Evolutionary conservation across 2,113 vertebrate genomes (phyloP), one percentile per base, ranked within the genome.

Genomic region (Trichomycterus rosablanca): DNA sequence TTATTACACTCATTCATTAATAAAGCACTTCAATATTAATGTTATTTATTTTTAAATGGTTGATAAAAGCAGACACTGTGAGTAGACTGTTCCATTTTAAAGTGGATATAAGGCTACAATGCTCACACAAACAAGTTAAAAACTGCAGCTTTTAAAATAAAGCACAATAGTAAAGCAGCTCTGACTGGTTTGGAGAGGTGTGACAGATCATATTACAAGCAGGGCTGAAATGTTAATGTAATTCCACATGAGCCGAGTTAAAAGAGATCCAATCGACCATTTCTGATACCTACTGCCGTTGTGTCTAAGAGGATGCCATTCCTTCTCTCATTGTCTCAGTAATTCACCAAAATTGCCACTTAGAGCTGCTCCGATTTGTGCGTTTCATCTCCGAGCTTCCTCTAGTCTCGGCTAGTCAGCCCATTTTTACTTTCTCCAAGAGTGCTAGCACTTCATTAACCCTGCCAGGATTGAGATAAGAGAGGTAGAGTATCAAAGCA

Each of bases 401-500:
- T 86, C 86, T 82, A 80, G 83, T 87, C 84, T 87, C 68, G 74
- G 81, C 82, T 73, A 83, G 81, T 87, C 86, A 83, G 84, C 80
- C 81, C 83, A 85, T 83, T 84, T 84, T 80, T 79, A 80, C 82
- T 87, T 85, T 79, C 77, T 85, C 78, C 83, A 82, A 86, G 84
- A 85, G 83, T 76, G 81, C 83, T 84, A 85, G 80, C 84, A 85
- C 87, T 87, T 89, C 86, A 87, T 89, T 87, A 87, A 87, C 86
- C 87, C 86, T 84, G 80, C 81, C 82, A 83, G 80, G 84, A 82
- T 63, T 70, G 68, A 85, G 84, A 87, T 87, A 87, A 89, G 85
- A 86, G 81, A 85, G 74, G 78, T 77, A 80, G 80, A 70, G 82
- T 80, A 85, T 87, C 84, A 88, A 87, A 86, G 83, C 76, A 42